Conservation (phyloP, 2,888 invertebrate genomes). For the Caenorhabditis wallacei region DNA sequence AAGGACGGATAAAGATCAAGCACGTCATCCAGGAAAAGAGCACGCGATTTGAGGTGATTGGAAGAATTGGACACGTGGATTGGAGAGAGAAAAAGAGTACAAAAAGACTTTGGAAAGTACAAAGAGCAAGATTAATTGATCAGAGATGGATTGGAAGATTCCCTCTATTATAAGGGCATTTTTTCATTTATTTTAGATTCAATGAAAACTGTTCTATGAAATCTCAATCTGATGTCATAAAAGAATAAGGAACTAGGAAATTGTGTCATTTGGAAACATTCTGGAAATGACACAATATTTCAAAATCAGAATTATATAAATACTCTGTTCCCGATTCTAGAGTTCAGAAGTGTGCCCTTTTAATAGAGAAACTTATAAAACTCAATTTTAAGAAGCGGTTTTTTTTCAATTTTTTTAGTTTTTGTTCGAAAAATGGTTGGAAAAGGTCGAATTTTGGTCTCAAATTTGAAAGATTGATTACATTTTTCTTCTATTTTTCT, state of each 20-base stretch:
- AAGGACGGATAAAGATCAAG: slow-evolving; percentile 51
- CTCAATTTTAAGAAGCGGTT: no score
- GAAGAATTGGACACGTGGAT: slow-evolving; percentile 4
- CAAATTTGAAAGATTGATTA: no score
- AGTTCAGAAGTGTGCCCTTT: background rate
- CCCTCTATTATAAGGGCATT: no score
- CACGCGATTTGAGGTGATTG: slow-evolving; percentile 31
- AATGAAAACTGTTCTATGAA: background rate
- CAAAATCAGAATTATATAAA: slow-evolving; percentile 18
- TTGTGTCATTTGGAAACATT: background rate
- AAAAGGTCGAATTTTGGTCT: no score
- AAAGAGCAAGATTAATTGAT: background rate
- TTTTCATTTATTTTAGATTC: background rate
- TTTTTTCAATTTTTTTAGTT: no score
- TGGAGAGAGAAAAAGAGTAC: slow-evolving; percentile 9
- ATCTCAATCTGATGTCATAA: slow-evolving; percentile 1
- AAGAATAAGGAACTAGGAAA: slow-evolving; percentile 18
- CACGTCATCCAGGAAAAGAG: slow-evolving; percentile 46
- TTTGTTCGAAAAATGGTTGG: no score
- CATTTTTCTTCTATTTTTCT: background rate
- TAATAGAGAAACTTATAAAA: no score
- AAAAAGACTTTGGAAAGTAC: background rate
- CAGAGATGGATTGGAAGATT: background rate
- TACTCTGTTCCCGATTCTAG: background rate
- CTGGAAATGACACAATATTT: slow-evolving; percentile 24